Evolutionary conservation across 2,797 vertebrate species (phyloP).

Genomic region (Scleropages formosus): DNA sequence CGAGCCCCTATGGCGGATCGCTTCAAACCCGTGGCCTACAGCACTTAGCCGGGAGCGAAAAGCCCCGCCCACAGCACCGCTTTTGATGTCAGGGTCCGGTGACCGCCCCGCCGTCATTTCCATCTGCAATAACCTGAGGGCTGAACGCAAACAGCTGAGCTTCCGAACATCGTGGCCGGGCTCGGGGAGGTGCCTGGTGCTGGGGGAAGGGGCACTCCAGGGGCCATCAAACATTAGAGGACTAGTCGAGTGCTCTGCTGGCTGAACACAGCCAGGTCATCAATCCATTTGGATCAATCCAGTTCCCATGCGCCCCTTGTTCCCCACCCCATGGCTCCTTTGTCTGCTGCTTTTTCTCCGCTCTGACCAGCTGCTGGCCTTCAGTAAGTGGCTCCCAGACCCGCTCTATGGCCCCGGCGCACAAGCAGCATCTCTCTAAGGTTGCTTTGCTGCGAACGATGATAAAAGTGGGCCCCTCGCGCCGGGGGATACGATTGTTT

Average conservation of each 20-base stretch:
- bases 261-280: neutral
- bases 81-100: neutral
- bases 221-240: slow-evolving; percentile 7
- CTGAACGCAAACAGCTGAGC: neutral
- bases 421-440: neutral
- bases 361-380: slow-evolving; percentile 18
- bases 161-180: neutral
- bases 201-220: neutral
- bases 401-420: neutral
- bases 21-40: neutral
- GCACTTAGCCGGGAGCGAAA: neutral
- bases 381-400: slow-evolving; percentile 27
- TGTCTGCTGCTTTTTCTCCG: slow-evolving; percentile 18
- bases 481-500: neutral
- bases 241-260: neutral
- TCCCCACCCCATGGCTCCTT: neutral
- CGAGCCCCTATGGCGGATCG: neutral
- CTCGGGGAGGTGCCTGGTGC: neutral
- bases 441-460: neutral
- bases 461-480: slow-evolving; percentile 8
- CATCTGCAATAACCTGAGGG: neutral
- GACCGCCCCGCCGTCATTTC: neutral
- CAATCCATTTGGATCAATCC: slow-evolving; percentile 14
- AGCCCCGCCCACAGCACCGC: no score
- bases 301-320: neutral